Evolutionary conservation across 1,140 invertebrate genomes (phyloP).

Genomic region (Portunus trituberculatus): DNA sequence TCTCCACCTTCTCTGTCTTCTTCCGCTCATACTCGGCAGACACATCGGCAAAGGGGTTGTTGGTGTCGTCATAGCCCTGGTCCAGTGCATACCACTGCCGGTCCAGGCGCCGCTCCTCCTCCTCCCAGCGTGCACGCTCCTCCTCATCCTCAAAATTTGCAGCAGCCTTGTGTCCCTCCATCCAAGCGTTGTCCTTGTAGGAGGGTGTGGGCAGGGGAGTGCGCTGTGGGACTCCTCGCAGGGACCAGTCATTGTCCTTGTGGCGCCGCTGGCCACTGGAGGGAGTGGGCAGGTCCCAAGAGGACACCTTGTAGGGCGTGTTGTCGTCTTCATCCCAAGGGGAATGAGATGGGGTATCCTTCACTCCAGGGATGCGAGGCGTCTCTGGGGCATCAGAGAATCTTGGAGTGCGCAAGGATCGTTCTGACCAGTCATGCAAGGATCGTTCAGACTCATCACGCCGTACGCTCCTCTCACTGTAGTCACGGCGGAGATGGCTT

Average conservation of each 20-base stretch:
- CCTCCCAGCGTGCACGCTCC: constrained; percentile 92
- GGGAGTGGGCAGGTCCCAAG: constrained; percentile 97
- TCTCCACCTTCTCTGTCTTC: constrained; percentile 95
- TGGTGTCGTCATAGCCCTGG: constrained; percentile 95
- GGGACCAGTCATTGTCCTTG: constrained; percentile 79
- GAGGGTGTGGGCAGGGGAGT: constrained; percentile 90
- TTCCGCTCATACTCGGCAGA: constrained; percentile 94
- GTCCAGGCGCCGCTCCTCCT: constrained; percentile 95
- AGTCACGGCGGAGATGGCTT: constrained; percentile 78
- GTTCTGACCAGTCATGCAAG: constrained; percentile 73
- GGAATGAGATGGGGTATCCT: constrained; percentile 76
- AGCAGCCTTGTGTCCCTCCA: constrained; percentile 79
- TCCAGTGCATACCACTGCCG: constrained; percentile 98
- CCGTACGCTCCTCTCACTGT: constrained; percentile 77
- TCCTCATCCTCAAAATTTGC: constrained; percentile 83
- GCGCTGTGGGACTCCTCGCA: constrained; percentile 79
- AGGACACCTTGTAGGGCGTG: constrained; percentile 85
- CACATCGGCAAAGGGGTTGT: constrained; percentile 94
- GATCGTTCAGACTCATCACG: constrained; percentile 48
- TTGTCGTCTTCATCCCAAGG: constrained; percentile 89
- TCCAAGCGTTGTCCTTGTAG: constrained; percentile 92
- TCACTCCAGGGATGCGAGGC: constrained; percentile 64
- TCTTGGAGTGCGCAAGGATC: constrained; percentile 71
- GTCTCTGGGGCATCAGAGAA: constrained; percentile 78
- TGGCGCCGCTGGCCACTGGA: constrained; percentile 82